Evolutionary conservation across 2,797 vertebrate species (phyloP).

Genomic region (Alcedo atthis): DNA sequence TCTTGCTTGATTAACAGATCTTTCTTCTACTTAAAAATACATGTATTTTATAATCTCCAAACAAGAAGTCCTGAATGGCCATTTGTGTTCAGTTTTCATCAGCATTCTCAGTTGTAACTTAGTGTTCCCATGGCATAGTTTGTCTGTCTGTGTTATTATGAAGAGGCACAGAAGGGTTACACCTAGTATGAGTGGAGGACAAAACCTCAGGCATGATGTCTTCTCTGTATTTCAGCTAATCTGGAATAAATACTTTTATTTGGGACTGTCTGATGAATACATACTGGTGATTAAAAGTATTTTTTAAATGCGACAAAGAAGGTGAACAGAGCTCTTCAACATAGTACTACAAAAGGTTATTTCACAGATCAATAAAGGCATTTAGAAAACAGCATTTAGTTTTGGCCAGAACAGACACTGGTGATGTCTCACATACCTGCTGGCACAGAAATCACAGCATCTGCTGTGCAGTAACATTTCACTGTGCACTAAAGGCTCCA

Average conservation of each 20-base stretch:
- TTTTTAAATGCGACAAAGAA: neutral
- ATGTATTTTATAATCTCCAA: slow-evolving; percentile 1
- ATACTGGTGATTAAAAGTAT: neutral
- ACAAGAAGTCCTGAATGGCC: neutral
- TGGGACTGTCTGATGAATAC: neutral
- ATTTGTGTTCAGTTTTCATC: neutral
- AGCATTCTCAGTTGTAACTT: neutral
- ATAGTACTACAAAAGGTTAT: neutral
- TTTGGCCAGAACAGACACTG: neutral
- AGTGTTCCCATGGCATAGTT: neutral
- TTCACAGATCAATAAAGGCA: neutral
- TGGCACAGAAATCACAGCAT: neutral
- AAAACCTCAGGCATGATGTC: neutral
- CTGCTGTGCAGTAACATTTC: neutral
- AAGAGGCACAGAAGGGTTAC: neutral
- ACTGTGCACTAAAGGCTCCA: neutral
- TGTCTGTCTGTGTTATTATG: neutral
- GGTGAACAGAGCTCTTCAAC: neutral
- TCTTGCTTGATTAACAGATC: neutral
- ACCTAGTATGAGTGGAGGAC: neutral
- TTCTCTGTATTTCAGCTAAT: neutral
- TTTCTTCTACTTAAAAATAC: neutral
- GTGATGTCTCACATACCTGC: neutral
- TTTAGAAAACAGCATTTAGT: neutral
- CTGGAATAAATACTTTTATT: neutral